Conservation (phyloP, 2,113 vertebrate species). For the Sinocyclocheilus anophthalmus region DNA sequence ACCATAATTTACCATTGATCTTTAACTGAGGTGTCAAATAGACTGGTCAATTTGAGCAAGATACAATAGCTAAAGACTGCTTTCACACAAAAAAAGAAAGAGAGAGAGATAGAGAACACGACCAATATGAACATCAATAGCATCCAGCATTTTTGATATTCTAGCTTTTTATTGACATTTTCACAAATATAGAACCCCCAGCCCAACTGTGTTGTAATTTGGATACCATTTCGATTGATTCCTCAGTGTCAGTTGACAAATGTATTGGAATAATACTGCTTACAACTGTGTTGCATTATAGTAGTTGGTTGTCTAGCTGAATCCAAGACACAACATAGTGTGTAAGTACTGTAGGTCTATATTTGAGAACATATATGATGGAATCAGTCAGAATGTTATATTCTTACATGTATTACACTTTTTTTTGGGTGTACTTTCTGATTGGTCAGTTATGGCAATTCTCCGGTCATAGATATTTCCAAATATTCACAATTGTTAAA, state of each 20-base stretch:
- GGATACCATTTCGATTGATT: slow-evolving; percentile 44
- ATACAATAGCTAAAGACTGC: background rate
- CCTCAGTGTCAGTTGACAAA: slow-evolving; percentile 4
- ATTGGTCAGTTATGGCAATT: no score
- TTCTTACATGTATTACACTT: no score
- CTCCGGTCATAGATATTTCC: no score
- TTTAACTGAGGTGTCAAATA: slow-evolving; percentile 1
- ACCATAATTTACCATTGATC: slow-evolving; percentile 41
- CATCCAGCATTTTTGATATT: slow-evolving; percentile 17
- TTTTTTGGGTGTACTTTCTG: no score
- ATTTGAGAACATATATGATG: background rate
- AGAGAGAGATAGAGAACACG: no score
- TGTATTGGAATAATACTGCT: background rate
- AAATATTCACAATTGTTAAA: no score
- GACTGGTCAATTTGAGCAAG: slow-evolving; percentile 27
- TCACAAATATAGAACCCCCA: slow-evolving; percentile 28
- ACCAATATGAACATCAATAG: background rate
- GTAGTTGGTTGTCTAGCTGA: background rate
- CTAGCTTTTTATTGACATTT: slow-evolving; percentile 20
- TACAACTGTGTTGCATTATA: slow-evolving; percentile 8
- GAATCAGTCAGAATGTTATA: no score
- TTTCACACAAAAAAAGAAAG: background rate
- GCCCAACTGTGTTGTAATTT: slow-evolving; percentile 60
- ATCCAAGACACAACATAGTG: background rate
- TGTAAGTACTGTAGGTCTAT: background rate